A percentile compares a stretch with the other conserved stretches of the same genome.
phyloP scores from a whole-genome alignment of 2,113 vertebrate species.

The Peromyscus maniculatus region DNA sequence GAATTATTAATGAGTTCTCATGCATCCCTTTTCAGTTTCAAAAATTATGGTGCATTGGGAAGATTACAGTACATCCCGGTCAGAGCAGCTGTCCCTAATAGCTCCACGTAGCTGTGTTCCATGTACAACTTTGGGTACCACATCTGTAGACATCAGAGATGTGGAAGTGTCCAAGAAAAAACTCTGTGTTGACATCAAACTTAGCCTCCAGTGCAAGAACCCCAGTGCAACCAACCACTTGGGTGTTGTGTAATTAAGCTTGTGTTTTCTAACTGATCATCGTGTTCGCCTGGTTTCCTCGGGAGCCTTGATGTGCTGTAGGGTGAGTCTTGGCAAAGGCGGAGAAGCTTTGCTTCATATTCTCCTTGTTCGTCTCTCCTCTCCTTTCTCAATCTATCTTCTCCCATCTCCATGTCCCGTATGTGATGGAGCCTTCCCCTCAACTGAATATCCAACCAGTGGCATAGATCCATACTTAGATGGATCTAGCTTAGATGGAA shows the following conservation, averaged over 20 bases:
- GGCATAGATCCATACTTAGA: not conserved
- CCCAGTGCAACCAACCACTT: not conserved
- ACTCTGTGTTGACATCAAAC: not conserved
- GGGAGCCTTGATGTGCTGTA: too few species aligned
- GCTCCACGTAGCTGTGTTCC: fast-evolving
- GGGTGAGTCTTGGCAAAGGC: not conserved
- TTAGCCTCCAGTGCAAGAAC: not conserved
- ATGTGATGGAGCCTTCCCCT: not conserved
- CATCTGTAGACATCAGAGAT: not conserved
- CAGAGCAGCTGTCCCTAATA: not conserved
- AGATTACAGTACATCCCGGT: not conserved
- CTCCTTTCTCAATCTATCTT: not conserved
- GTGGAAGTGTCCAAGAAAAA: not conserved
- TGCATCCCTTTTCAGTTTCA: not conserved
- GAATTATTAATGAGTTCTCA: not conserved
- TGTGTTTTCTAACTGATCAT: not conserved
- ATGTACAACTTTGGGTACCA: not conserved
- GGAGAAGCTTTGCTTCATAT: not conserved
- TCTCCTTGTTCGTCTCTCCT: not conserved
- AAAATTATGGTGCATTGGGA: not conserved
- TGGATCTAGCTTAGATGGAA: not conserved
- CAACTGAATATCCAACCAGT: not conserved
- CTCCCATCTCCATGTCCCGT: not conserved
- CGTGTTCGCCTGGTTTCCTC: not conserved
- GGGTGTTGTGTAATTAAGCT: not conserved